Base-by-base conservation (phyloP, 92 coral and sea anemone genomes). In the Anthopleura xanthogrammica region DNA sequence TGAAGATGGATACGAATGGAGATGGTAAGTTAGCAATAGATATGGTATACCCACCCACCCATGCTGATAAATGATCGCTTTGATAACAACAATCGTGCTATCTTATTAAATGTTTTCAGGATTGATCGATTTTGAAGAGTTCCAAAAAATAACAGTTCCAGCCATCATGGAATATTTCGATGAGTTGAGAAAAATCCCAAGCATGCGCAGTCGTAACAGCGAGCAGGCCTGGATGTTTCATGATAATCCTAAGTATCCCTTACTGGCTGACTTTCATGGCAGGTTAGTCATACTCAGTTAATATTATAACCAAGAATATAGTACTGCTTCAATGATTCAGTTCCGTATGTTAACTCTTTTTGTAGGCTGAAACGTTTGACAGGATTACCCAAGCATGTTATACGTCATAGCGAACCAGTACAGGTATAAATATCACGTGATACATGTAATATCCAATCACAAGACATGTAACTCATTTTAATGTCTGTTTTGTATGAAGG, bases 181-280 rank as follows among this genome's bases (percentile, higher is more conserved):
- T 76, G 90, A 89, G 68, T 85, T 91, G 14, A 75, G 94, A 20
- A 83, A 89, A 39, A 83, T 89, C 9, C 95, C 98, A 40, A 93
- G 91, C 74, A 79, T 93, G 93, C 92, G 98, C 87, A 93, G 98
- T 81, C 90, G 98, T 41, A 91, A 93, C 83, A 93, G 98, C 75
- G 92, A 93, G 48, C 98, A 93, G 77, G 86, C 92, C 36, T 93
- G 98, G 98, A 91, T 93, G 89, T 93, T 92, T 80, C 98, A 93
- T 74, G 90, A 29, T 29, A 29, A 29, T 29, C 36, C 36, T 29
- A 29, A 29, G 36, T 29, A 29, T 29, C 36, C 36, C 36, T 29
- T 29, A 29, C 36, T 29, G 36, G 36, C 36, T 29, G 36, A 29
- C 36, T 29, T 29, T 29, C 36, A 29, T 1, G 1, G 36, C 36